A percentile compares a stretch with the other conserved stretches of the same genome.
Evolutionary conservation across 2,888 invertebrate species (phyloP).

Genomic region (Agrilus biguttatus): DNA sequence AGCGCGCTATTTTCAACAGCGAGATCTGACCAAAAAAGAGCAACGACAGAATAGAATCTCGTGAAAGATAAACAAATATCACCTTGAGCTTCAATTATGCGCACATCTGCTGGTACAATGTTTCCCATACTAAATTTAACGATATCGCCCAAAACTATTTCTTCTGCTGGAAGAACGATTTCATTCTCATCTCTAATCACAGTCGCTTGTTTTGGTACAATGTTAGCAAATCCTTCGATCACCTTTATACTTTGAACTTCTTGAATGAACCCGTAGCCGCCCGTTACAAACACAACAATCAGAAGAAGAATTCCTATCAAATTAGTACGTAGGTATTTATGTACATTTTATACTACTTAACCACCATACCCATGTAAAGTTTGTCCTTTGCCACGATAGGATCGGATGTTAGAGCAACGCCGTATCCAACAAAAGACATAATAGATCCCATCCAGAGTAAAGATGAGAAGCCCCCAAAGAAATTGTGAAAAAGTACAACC

Average conservation of each 20-base stretch:
- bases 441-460: constrained; percentile 53
- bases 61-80: constrained; percentile 34
- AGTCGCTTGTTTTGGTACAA: constrained; percentile 57
- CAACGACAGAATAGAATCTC: constrained; percentile 12
- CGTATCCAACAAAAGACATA: constrained; percentile 45
- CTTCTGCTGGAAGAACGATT: constrained; percentile 42
- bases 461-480: constrained; percentile 58
- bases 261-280: constrained; percentile 42
- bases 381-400: constrained; percentile 2
- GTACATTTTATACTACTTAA: not conserved
- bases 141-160: constrained; percentile 68
- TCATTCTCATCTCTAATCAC: constrained; percentile 54
- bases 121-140: constrained; percentile 71
- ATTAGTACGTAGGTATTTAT: constrained; percentile 20
- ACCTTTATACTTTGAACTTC: constrained; percentile 56
- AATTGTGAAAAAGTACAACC: constrained; percentile 46
- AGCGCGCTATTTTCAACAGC: constrained; percentile 34
- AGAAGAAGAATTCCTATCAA: constrained; percentile 38
- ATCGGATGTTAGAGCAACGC: constrained; percentile 20
- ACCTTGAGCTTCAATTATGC: constrained; percentile 48
- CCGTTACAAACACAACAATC: constrained; percentile 45
- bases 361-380: constrained; percentile 9
- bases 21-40: constrained; percentile 2
- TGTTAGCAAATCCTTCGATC: constrained; percentile 74
- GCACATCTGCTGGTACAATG: constrained; percentile 73